Evolutionary conservation across 2,113 vertebrate genomes (phyloP), one percentile per base, ranked within the genome.

Genomic region (Anhinga rufa): DNA sequence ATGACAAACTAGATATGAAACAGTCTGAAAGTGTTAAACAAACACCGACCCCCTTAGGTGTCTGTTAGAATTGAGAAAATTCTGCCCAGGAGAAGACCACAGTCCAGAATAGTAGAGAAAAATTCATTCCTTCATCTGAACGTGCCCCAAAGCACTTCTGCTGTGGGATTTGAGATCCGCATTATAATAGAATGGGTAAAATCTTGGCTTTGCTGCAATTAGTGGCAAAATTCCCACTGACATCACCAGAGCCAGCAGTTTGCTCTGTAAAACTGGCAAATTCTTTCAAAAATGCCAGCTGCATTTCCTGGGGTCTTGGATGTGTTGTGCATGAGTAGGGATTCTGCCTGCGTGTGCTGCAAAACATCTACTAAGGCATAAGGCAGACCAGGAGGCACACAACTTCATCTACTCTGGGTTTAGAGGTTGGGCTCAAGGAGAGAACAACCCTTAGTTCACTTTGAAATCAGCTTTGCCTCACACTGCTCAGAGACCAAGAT

Each of bases 231-330:
- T 95, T 96, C 94, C 96, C 93, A 95, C 79, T 83, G 90, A 95
- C 82, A 95, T 90, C 82, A 96, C 88, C 82, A 83, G 82, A 92
- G 94, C 92, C 95, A 97, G 90, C 90, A 96, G 93, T 96, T 97
- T 90, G 60, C 90, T 80, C 79, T 94, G 64, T 85, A 93, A 90
- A 96, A 92, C 92, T 83, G 76, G 92, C 93, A 88, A 92, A 94
- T 81, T 83, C 82, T 92, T 88, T 91, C 31, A 90, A 92, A 96
- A 93, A 95, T 80, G 86, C 96, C 95, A 95, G 91, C 94, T 97
- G 97, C 91, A 96, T 96, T 96, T 97, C 96, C 95, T 95, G 92
- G 70, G 78, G 89, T 95, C 87, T 93, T 97, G 94, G 89, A 91
- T 77, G n/a, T 42, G 48, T 65, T 97, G 62, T 86, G 12, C 66